phyloP scores from a whole-genome alignment of 2,888 invertebrate species.

The Lucinisca nassula region DNA sequence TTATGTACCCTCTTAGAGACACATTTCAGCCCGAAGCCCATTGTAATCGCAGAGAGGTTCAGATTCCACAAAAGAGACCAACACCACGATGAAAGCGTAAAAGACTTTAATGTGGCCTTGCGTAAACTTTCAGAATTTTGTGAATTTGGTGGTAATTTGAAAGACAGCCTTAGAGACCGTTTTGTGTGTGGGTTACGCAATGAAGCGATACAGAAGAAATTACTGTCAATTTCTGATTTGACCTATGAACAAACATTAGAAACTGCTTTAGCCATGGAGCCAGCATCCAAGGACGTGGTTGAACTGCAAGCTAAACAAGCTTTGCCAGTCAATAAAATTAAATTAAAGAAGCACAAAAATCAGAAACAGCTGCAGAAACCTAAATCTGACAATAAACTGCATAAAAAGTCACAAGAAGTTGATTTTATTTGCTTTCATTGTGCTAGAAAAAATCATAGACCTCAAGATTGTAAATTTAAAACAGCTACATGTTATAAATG shows the following conservation, averaged over 20 bases:
- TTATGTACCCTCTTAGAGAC: too few species aligned
- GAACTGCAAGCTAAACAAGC: not conserved
- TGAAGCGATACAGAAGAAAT: constrained; percentile 45
- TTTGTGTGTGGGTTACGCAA: constrained; percentile 63
- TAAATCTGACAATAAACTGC: too few species aligned
- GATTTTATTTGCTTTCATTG: not conserved
- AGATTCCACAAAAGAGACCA: too few species aligned
- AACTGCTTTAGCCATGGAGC: constrained; percentile 36
- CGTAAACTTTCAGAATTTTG: constrained; percentile 55
- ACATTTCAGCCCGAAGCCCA: too few species aligned
- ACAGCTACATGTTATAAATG: constrained; percentile 31
- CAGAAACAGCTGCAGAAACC: not conserved
- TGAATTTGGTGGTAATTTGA: constrained; percentile 41
- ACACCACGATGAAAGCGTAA: constrained; percentile 30
- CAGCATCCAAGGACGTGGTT: not conserved
- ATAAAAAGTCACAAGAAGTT: not conserved
- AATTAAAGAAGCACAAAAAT: not conserved
- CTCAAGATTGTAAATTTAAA: constrained; percentile 29
- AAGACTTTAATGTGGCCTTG: constrained; percentile 45
- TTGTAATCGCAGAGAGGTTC: too few species aligned
- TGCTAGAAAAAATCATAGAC: constrained; percentile 26
- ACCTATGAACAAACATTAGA: constrained; percentile 44
- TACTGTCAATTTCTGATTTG: constrained; percentile 52
- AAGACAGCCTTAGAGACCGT: constrained; percentile 55
- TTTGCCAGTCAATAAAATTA: not conserved